Percentiles rank a stretch among this genome's conserved stretches.
Conservation (phyloP, 2,113 vertebrate genomes). For the Chiloscyllium plagiosum region DNA sequence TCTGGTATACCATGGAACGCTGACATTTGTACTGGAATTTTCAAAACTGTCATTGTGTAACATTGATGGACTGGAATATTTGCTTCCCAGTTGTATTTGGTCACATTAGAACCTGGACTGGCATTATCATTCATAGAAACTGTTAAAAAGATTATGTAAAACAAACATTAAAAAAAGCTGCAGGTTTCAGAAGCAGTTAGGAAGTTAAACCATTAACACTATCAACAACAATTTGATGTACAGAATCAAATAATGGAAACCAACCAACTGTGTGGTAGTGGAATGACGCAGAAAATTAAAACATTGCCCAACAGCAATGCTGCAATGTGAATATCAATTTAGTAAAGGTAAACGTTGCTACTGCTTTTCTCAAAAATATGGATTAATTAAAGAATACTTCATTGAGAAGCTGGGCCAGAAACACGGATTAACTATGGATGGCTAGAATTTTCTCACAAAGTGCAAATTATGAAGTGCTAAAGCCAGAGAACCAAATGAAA, state of each 20-base stretch:
- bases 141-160: not conserved
- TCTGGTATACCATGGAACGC: not conserved
- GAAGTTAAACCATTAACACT: slow-evolving; percentile 31
- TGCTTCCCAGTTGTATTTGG: not conserved
- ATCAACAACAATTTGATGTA: slow-evolving; percentile 24
- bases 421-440: slow-evolving; percentile 16
- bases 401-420: not conserved
- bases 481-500: slow-evolving; percentile 21
- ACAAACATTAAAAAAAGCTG: not conserved
- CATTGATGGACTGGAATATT: not conserved
- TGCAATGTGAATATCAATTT: slow-evolving; percentile 36
- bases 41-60: not conserved
- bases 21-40: not conserved
- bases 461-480: not conserved
- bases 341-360: not conserved
- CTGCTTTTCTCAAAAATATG: slow-evolving; percentile 29
- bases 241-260: slow-evolving; percentile 27
- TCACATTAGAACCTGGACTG: not conserved
- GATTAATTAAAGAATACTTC: slow-evolving; percentile 20
- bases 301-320: slow-evolving; percentile 27
- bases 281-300: slow-evolving; percentile 32
- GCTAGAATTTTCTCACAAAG: not conserved
- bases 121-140: not conserved
- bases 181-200: slow-evolving; percentile 15
- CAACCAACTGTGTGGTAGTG: slow-evolving; percentile 26